Percentiles rank a stretch among this genome's conserved stretches.
Evolutionary conservation across 2,797 vertebrate genomes (phyloP).

Genomic region (Epinephelus awoara): DNA sequence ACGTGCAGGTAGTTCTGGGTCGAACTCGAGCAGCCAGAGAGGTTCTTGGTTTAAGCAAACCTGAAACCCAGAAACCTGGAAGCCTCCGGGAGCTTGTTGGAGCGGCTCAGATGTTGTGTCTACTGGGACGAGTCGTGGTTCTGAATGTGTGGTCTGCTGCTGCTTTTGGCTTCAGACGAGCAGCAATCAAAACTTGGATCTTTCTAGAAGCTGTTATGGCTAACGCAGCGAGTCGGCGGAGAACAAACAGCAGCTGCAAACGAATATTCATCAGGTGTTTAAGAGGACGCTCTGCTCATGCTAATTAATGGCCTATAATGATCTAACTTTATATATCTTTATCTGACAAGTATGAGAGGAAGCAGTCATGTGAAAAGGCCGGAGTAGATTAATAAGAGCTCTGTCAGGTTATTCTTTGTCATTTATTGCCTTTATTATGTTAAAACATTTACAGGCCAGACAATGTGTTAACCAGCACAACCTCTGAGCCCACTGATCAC

Average conservation of each 20-base stretch:
- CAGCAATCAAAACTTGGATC: constrained; percentile 46
- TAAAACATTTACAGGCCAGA: not conserved
- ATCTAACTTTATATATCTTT: too few relatives aligned
- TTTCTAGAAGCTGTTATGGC: constrained; percentile 16
- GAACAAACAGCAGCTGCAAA: constrained; percentile 35
- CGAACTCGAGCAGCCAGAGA: not conserved
- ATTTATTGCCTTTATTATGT: not conserved
- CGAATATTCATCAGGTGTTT: constrained; percentile 16
- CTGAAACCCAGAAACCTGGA: constrained; percentile 51
- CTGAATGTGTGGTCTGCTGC: constrained; percentile 44
- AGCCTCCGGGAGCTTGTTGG: constrained; percentile 13
- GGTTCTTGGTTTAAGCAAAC: constrained; percentile 1
- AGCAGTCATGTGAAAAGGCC: not conserved
- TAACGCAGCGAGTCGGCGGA: constrained; percentile 7
- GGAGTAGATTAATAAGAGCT: not conserved
- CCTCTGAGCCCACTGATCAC: not conserved
- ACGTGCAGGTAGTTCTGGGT: not conserved
- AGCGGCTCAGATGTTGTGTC: constrained; percentile 29
- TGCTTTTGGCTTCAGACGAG: constrained; percentile 41
- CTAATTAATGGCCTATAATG: too few relatives aligned
- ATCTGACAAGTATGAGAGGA: not conserved
- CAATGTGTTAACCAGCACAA: not conserved
- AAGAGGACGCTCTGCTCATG: not conserved
- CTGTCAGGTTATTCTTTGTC: not conserved
- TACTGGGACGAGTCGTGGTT: constrained; percentile 24